Percentiles rank a stretch among this genome's conserved stretches.
Conservation (phyloP, 1,140 invertebrate genomes). For the Bradysia coprophila region DNA sequence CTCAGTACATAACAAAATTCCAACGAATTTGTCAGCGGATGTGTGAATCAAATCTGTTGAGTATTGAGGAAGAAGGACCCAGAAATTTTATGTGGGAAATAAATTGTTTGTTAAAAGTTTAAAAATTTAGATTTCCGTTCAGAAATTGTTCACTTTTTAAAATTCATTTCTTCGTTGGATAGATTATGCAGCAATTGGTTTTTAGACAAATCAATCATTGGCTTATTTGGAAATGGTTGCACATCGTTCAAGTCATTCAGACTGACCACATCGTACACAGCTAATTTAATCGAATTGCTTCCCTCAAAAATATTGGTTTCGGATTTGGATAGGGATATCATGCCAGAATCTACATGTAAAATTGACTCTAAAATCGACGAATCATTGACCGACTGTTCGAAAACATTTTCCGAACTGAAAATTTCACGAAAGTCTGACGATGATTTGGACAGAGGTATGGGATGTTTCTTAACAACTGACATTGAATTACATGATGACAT, state of each 20-base stretch:
- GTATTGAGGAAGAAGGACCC: too few species aligned
- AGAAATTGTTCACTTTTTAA: too few species aligned
- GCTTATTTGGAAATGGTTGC: constrained; percentile 1
- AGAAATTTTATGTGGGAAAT: too few species aligned
- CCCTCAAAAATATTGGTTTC: constrained; percentile 13
- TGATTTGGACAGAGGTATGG: neutral
- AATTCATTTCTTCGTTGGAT: neutral
- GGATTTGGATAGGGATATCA: constrained; percentile 10
- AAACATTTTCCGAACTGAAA: neutral
- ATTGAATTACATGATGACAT: too few species aligned
- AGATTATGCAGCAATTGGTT: neutral
- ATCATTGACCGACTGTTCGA: neutral
- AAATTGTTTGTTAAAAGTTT: too few species aligned
- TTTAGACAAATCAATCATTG: constrained; percentile 6
- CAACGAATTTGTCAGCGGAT: too few species aligned
- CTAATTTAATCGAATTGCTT: constrained; percentile 7
- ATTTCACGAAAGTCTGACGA: neutral
- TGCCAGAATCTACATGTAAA: constrained; percentile 3
- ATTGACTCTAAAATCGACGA: neutral
- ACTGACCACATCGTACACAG: constrained; percentile 12
- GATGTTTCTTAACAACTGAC: neutral
- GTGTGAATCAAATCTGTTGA: too few species aligned
- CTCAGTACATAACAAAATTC: too few species aligned
- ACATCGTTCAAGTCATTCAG: constrained; percentile 9
- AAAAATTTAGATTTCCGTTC: too few species aligned